Conservation (phyloP, 1,140 invertebrate genomes). For the Drosophila punjabiensis region DNA sequence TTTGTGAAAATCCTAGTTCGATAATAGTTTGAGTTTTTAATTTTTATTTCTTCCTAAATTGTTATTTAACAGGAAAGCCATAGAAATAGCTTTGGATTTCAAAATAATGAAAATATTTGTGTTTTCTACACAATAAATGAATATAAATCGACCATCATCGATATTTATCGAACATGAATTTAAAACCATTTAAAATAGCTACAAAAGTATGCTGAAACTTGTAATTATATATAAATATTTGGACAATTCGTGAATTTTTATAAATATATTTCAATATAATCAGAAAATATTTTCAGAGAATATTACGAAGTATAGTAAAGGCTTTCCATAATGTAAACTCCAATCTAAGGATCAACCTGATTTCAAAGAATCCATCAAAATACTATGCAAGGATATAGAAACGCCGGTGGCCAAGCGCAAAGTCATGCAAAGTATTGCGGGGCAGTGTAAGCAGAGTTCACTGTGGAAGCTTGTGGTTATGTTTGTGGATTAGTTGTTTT, state of each 20-base stretch:
- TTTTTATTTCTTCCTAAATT: too few species aligned
- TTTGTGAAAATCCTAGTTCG: neutral
- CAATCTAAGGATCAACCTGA: neutral
- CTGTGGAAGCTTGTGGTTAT: constrained; percentile 18
- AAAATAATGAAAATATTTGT: neutral
- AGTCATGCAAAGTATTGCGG: constrained; percentile 41
- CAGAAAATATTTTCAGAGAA: neutral
- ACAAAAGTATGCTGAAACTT: neutral
- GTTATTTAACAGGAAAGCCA: too few species aligned
- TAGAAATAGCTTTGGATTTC: too few species aligned
- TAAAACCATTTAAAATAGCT: neutral
- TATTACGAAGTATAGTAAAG: neutral
- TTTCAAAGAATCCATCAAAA: neutral
- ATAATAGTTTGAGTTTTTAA: neutral
- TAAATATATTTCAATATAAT: neutral
- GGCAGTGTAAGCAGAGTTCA: constrained; percentile 32
- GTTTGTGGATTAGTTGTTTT: constrained; percentile 41
- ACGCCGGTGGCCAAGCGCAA: constrained; percentile 26
- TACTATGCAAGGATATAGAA: constrained; percentile 23
- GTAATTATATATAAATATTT: neutral
- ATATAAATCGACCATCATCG: neutral
- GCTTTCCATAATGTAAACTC: neutral
- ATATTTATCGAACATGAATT: neutral
- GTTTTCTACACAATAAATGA: too few species aligned
- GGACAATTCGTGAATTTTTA: neutral